phyloP scores from a whole-genome alignment of 2,888 invertebrate species.

The Biston stratarius region DNA sequence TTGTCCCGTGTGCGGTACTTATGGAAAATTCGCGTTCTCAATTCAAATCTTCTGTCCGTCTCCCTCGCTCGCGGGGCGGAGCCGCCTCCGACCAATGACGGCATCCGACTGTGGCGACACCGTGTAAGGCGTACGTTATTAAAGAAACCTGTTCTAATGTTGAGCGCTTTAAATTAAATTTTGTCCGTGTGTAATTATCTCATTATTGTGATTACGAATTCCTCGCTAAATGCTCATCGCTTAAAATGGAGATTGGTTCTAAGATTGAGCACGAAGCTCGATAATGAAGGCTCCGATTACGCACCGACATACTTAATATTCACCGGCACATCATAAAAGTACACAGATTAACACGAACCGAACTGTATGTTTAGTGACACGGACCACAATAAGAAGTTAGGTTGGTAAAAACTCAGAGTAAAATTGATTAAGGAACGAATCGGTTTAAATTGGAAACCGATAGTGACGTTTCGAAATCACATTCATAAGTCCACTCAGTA shows the following conservation, averaged over 20 bases:
- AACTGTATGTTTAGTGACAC: constrained; percentile 74
- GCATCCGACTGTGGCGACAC: constrained; percentile 82
- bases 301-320: constrained; percentile 53
- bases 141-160: constrained; percentile 87
- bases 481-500: constrained; percentile 84
- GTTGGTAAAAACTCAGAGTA: constrained; percentile 80
- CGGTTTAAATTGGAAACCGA: constrained; percentile 86
- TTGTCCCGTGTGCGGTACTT: constrained; percentile 86
- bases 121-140: constrained; percentile 86
- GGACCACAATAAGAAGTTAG: constrained; percentile 72
- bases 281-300: constrained; percentile 64
- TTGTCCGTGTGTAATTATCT: constrained; percentile 86
- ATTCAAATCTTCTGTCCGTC: constrained; percentile 85
- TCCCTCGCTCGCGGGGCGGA: constrained; percentile 85
- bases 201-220: constrained; percentile 86
- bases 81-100: constrained; percentile 84
- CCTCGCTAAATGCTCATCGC: constrained; percentile 82
- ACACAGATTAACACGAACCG: constrained; percentile 71
- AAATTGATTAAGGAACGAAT: constrained; percentile 87
- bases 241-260: constrained; percentile 79
- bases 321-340: constrained; percentile 54
- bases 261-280: constrained; percentile 64
- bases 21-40: constrained; percentile 87
- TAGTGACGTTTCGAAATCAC: constrained; percentile 86
- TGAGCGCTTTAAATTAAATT: constrained; percentile 87